phyloP scores from a whole-genome alignment of 2,888 invertebrate genomes.

The Syrista parreyssii region DNA sequence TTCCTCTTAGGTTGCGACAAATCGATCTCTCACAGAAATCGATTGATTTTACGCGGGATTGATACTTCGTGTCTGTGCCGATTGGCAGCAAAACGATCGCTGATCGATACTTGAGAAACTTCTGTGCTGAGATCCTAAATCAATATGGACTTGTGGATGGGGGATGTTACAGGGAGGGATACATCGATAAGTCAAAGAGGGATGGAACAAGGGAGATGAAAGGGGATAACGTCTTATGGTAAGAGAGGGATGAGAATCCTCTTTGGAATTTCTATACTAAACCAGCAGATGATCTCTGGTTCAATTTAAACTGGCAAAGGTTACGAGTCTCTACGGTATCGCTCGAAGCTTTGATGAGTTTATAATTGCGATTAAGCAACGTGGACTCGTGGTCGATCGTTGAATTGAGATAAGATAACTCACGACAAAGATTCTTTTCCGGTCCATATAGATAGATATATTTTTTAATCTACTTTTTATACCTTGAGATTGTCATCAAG shows the following conservation, averaged over 20 bases:
- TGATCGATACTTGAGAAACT: not conserved
- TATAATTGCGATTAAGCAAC: slow-evolving; percentile 8
- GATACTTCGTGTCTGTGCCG: not conserved
- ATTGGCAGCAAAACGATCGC: not conserved
- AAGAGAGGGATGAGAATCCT: slow-evolving; percentile 16
- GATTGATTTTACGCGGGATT: not conserved
- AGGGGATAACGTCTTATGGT: not conserved
- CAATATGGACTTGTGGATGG: not conserved
- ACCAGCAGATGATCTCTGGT: slow-evolving; percentile 15
- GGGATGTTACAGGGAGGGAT: not conserved
- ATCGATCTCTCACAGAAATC: not conserved
- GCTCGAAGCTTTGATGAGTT: slow-evolving; percentile 3
- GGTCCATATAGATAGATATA: not conserved
- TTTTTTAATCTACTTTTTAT: not conserved
- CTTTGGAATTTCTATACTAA: slow-evolving; percentile 18
- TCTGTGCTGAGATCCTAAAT: not conserved
- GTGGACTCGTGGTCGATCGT: not conserved
- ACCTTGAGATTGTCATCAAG: not conserved
- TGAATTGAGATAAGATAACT: not conserved
- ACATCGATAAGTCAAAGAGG: not conserved
- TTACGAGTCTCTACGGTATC: slow-evolving; percentile 1
- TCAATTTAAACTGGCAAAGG: not conserved
- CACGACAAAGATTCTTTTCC: not conserved
- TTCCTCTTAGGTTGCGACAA: not conserved
- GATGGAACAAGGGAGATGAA: not conserved